Evolutionary conservation across 2,113 vertebrate species (phyloP).

Genomic region (Phodopus roborovskii): DNA sequence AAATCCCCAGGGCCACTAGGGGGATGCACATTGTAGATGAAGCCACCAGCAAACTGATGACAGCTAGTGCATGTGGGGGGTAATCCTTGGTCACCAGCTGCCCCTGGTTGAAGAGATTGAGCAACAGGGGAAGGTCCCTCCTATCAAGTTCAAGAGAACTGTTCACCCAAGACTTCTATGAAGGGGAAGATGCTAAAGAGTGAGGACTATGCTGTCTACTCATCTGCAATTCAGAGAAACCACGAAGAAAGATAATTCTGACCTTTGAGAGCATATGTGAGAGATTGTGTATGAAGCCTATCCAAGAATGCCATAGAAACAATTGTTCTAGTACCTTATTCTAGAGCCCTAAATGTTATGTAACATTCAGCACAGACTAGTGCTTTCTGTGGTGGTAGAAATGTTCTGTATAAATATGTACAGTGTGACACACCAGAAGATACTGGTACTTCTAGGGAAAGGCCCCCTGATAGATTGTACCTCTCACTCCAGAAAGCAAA

Average conservation of each 20-base stretch:
- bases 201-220: background rate
- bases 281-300: background rate
- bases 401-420: background rate
- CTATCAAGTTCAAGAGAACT: accelerated
- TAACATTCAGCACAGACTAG: background rate
- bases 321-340: background rate
- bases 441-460: background rate
- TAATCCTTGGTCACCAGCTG: constrained; percentile 89
- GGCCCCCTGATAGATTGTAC: no score
- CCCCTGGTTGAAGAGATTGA: constrained; percentile 87
- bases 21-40: constrained; percentile 91
- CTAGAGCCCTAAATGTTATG: background rate
- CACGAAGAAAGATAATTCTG: background rate
- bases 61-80: constrained; percentile 86
- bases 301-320: background rate
- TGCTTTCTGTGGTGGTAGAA: background rate
- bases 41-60: constrained; percentile 91
- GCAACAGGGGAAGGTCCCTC: background rate
- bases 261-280: no score
- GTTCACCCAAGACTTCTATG: background rate
- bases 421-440: accelerated
- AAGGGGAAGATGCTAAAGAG: background rate
- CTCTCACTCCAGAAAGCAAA: no score
- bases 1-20: constrained; percentile 87
- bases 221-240: background rate